Evolutionary conservation across 2,888 invertebrate species (phyloP).

Genomic region (Lutraria lutraria): DNA sequence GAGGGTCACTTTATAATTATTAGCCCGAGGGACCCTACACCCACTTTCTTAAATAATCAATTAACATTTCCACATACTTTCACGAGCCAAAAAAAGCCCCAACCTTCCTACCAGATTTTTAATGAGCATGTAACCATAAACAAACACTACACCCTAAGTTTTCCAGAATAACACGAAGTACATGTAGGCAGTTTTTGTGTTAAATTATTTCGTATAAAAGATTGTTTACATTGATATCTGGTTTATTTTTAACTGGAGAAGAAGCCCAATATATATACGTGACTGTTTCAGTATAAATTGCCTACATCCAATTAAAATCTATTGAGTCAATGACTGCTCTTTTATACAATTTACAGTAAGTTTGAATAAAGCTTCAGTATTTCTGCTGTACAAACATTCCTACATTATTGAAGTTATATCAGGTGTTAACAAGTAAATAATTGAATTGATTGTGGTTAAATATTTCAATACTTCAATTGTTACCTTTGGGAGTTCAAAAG

Average conservation of each 20-base stretch:
- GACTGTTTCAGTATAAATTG: neutral
- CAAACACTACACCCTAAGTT: too few relatives aligned
- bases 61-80: too few relatives aligned
- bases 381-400: neutral
- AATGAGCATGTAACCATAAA: too few relatives aligned
- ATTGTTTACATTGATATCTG: neutral
- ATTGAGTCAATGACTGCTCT: neutral
- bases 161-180: too few relatives aligned
- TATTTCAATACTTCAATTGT: neutral
- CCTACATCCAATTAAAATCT: neutral
- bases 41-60: too few relatives aligned
- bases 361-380: neutral
- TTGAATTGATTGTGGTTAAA: neutral
- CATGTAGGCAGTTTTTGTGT: too few relatives aligned
- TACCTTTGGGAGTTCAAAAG: conserved; percentile 5
- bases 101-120: too few relatives aligned
- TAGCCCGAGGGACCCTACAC: too few relatives aligned
- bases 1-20: too few relatives aligned
- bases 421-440: neutral
- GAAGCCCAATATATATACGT: neutral
- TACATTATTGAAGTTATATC: neutral
- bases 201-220: neutral
- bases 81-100: too few relatives aligned
- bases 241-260: neutral
- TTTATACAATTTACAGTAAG: neutral